Percentiles rank a stretch among this genome's conserved stretches.
Conservation (phyloP, 1,140 invertebrate genomes). For the Procambarus clarkii region DNA sequence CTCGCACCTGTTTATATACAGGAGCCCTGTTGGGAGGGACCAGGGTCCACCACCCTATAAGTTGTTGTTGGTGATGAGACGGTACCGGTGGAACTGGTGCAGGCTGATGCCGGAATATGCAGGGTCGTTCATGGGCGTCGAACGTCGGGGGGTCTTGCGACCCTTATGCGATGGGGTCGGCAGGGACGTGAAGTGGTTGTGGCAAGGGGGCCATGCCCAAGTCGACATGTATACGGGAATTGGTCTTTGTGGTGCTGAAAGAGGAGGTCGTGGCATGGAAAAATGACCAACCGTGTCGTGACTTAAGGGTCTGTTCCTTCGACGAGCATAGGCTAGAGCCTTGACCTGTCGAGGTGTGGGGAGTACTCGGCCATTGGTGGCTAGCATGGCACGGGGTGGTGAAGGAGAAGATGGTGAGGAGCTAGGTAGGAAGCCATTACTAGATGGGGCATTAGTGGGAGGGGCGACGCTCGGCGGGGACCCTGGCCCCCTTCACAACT, state of each 20-base stretch:
- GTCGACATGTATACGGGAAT: constrained; percentile 32
- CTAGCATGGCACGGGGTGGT: constrained; percentile 25
- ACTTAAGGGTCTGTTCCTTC: constrained; percentile 14
- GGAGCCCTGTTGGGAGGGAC: constrained; percentile 20
- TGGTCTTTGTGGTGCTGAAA: constrained; percentile 33
- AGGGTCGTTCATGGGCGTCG: constrained; percentile 39
- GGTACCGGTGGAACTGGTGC: constrained; percentile 45
- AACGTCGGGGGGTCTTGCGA: constrained; percentile 26
- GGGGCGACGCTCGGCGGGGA: constrained; percentile 68
- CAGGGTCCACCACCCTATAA: constrained; percentile 52
- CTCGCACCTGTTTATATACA: constrained; percentile 1
- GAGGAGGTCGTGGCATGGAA: constrained; percentile 15
- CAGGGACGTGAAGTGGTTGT: constrained; percentile 33
- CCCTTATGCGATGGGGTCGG: constrained; percentile 25
- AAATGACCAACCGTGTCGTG: not conserved
- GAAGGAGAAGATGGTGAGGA: constrained; percentile 46
- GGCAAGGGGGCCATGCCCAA: constrained; percentile 38
- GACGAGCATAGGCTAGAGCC: constrained; percentile 24
- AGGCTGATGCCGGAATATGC: constrained; percentile 26
- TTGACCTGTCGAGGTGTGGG: constrained; percentile 57
- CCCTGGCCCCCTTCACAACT: constrained; percentile 74
- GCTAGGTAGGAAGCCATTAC: constrained; percentile 44
- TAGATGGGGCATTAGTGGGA: constrained; percentile 23
- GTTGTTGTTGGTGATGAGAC: constrained; percentile 24
- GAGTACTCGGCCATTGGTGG: constrained; percentile 23